These are phyloP conservation scores for Aromia moschata DNA, from an alignment of 2,888 invertebrate species.

Conservation along the genomic window DNA sequence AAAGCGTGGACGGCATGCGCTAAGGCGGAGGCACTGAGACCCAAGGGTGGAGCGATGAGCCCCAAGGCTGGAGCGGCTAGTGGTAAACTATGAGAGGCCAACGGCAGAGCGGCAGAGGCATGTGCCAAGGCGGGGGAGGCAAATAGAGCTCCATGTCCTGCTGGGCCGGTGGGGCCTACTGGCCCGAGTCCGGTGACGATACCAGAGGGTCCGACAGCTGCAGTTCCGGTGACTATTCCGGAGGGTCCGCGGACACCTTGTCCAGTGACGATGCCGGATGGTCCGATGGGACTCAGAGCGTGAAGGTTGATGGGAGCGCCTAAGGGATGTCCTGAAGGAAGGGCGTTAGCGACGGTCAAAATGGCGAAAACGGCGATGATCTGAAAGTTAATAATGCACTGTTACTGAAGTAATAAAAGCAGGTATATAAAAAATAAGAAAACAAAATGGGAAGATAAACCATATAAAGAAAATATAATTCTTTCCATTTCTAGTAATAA, in stretches of 20 bases:
- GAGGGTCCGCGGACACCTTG: constrained; percentile 25
- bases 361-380: constrained; percentile 8
- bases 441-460: too few species aligned
- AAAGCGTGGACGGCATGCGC: not conserved
- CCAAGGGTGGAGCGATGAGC: not conserved
- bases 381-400: not conserved
- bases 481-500: too few species aligned
- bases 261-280: constrained; percentile 28
- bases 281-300: constrained; percentile 22
- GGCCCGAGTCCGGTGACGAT: not conserved
- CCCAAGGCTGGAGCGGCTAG: too few species aligned
- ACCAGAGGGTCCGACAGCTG: constrained; percentile 21
- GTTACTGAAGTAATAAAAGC: too few species aligned
- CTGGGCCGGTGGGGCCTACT: constrained; percentile 2
- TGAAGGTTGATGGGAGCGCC: constrained; percentile 18
- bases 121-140: too few species aligned
- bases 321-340: constrained; percentile 6
- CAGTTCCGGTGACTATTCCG: constrained; percentile 8
- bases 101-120: not conserved
- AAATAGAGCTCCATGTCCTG: constrained; percentile 4
- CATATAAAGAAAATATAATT: too few species aligned
- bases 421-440: too few species aligned
- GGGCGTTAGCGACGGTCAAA: constrained; percentile 7
- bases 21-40: not conserved
- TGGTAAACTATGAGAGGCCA: not conserved